phyloP scores from a whole-genome alignment of 2,113 vertebrate species.

The Myxocyprinus asiaticus region DNA sequence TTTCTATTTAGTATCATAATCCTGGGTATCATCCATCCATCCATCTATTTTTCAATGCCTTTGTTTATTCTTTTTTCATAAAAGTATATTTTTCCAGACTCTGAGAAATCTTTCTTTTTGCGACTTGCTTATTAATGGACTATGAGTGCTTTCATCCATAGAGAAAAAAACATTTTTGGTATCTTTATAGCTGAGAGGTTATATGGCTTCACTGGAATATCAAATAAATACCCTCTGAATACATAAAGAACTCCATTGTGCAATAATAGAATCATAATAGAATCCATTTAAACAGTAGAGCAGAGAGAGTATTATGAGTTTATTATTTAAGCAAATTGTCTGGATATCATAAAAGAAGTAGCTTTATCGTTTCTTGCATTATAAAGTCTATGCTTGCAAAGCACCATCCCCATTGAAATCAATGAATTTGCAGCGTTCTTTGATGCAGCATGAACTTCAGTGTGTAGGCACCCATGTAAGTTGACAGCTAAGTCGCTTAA shows the following conservation, averaged over 20 bases:
- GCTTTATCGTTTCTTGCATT: background rate
- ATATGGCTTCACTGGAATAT: background rate
- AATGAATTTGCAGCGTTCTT: background rate
- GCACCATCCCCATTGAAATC: too few species aligned
- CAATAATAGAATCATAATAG: background rate
- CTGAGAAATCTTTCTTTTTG: background rate
- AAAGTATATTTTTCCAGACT: conserved; percentile 2
- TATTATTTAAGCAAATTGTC: background rate
- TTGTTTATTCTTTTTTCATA: conserved; percentile 20
- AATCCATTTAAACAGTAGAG: conserved; percentile 15
- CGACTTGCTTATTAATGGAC: conserved; percentile 28
- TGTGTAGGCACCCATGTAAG: background rate
- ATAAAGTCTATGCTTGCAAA: background rate
- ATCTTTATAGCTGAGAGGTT: background rate
- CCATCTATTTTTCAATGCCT: conserved; percentile 1
- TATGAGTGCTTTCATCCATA: background rate
- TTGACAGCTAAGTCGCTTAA: conserved; percentile 1
- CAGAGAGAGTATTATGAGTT: background rate
- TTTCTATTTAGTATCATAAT: too few species aligned
- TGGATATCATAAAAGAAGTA: background rate
- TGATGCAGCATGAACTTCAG: conserved; percentile 12
- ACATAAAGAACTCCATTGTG: background rate
- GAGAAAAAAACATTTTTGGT: background rate
- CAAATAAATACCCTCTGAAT: conserved; percentile 2
- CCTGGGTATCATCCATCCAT: background rate